phyloP scores from a whole-genome alignment of 92 coral and sea anemone genomes.

The Bergia sp. region DNA sequence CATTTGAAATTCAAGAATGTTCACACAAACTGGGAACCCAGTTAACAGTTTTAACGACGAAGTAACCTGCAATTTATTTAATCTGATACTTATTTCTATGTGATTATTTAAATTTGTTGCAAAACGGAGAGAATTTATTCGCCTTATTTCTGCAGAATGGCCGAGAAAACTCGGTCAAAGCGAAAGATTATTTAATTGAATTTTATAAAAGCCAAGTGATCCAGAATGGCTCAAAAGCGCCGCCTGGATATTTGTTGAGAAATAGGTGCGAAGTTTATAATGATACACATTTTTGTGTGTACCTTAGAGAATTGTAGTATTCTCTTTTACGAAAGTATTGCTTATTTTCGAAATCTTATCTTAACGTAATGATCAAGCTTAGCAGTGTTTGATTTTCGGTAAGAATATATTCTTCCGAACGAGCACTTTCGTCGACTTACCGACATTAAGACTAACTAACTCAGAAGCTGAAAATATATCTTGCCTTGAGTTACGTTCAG shows the following conservation, averaged over 20 bases:
- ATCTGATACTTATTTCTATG: slow-evolving; percentile 3
- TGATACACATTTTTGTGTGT: slow-evolving; percentile 24
- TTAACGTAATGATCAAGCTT: neutral
- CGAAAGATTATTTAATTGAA: slow-evolving; percentile 35
- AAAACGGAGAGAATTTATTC: slow-evolving; percentile 15
- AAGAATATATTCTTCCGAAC: neutral
- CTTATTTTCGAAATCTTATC: slow-evolving; percentile 15
- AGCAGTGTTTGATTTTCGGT: neutral
- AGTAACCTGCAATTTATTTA: slow-evolving; percentile 28
- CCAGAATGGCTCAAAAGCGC: slow-evolving; percentile 49
- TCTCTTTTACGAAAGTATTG: slow-evolving; percentile 4
- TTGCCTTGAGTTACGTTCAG: neutral
- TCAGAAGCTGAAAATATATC: neutral
- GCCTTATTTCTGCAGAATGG: slow-evolving; percentile 10
- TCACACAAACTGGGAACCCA: neutral
- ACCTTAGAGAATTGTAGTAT: slow-evolving; percentile 34
- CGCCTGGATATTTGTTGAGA: slow-evolving; percentile 39
- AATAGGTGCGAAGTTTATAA: slow-evolving; percentile 50
- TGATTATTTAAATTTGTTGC: slow-evolving; percentile 1
- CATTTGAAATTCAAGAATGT: neutral
- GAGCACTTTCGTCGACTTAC: neutral
- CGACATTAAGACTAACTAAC: neutral
- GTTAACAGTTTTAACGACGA: neutral
- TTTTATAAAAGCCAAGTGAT: slow-evolving; percentile 3
- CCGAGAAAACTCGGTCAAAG: slow-evolving; percentile 21